Evolutionary conservation across 2,888 invertebrate genomes (phyloP), one percentile per base, ranked within the genome.

Genomic region (Apantesis nais): DNA sequence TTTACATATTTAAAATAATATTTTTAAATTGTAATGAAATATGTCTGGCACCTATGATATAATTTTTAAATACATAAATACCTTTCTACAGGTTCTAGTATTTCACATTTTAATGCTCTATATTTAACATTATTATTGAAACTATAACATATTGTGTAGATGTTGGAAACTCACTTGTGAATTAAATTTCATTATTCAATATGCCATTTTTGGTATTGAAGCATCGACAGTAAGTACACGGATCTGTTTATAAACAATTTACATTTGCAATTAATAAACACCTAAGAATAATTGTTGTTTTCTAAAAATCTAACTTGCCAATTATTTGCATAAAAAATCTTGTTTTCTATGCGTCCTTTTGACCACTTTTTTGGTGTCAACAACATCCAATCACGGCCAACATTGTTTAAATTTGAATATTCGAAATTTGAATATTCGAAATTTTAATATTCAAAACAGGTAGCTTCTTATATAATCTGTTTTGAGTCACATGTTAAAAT

Each of bases 401-500:
- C 77, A 73, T 72, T 74, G 78, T 72, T 70, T 55, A 44, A 61
- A 44, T 44, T 71, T 77, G 60, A 65, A 72, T 68, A 74, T 70
- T 34, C 72, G 65, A 66, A 63, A 69, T 37, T 41, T 72, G 67
- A 65, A 44, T 37, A 75, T 70, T 34, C 72, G 65, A 66, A 63
- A 69, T 37, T 41, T 72, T 68, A 65, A 44, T 37, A 75, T 78
- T 70, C 70, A 70, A 81, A 68, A 70, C 79, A 73, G 71, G 74
- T 78, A 72, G 44, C 63, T 14, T 74, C 66, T 73, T 67, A 73
- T 60, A 41, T 58, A 72, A 31, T 58, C 55, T 39, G 61, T 31
- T 70, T 71, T 25, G 62, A 73, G 52, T 68, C 69, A 79, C 78
- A 82, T 78, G 76, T 74, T 74, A 81, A 74, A 74, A 73, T 73